Evolutionary conservation across 2,888 invertebrate genomes (phyloP).

Genomic region (Rhimphoctona megacephalus): DNA sequence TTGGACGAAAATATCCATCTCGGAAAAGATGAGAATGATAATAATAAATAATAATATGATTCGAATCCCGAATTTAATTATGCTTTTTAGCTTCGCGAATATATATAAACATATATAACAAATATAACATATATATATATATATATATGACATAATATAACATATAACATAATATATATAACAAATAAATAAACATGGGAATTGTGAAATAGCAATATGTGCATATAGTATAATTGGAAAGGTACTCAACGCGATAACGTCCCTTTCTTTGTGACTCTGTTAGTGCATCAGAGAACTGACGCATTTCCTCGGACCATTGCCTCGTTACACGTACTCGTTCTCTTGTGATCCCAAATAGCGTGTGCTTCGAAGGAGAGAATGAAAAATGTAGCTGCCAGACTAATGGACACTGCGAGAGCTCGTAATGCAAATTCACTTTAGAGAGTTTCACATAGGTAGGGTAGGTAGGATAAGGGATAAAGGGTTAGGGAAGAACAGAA

Average conservation of each 20-base stretch:
- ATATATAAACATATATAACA: too few relatives aligned
- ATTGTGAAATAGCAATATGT: neutral
- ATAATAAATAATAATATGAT: neutral
- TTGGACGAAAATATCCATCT: neutral
- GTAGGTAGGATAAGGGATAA: slow-evolving; percentile 17
- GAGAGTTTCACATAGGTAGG: slow-evolving; percentile 63
- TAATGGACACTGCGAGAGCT: slow-evolving; percentile 77
- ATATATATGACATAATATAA: too few relatives aligned
- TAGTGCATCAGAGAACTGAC: slow-evolving; percentile 70
- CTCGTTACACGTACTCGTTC: slow-evolving; percentile 35
- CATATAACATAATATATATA: too few relatives aligned
- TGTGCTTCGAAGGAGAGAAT: slow-evolving; percentile 68
- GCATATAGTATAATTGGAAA: slow-evolving; percentile 26
- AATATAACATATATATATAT: too few relatives aligned
- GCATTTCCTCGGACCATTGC: slow-evolving; percentile 21
- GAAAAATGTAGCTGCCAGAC: slow-evolving; percentile 77
- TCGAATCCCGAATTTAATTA: neutral
- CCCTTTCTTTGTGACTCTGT: slow-evolving; percentile 77
- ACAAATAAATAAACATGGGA: neutral
- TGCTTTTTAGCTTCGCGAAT: neutral
- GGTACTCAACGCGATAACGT: slow-evolving; percentile 66
- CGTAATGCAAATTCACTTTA: slow-evolving; percentile 80
- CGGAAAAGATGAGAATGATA: neutral
- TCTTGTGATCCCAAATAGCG: slow-evolving; percentile 23
- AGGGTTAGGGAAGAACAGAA: slow-evolving; percentile 42